Percentiles rank a stretch among this genome's conserved stretches.
These are phyloP conservation scores for Lordiphosa mommai DNA, from an alignment of 1,140 invertebrate genomes.

Conservation along the genomic window DNA sequence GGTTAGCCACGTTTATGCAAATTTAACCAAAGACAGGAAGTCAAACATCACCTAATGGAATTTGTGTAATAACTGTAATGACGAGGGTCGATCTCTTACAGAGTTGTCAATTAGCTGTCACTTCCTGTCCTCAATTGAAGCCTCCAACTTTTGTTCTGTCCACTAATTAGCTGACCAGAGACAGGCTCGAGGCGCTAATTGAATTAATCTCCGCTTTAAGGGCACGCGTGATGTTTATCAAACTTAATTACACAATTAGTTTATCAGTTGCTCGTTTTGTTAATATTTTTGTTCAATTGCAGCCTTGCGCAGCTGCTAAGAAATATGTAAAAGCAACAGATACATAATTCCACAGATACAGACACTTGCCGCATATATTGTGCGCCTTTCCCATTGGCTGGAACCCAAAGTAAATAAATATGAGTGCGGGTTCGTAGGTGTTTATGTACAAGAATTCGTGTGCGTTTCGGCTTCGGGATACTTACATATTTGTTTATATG, in stretches of 20 bases:
- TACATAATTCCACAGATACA: constrained; percentile 32
- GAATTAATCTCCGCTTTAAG: constrained; percentile 50
- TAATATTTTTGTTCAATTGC: constrained; percentile 7
- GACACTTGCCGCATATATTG: constrained; percentile 13
- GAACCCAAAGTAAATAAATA: constrained; percentile 1
- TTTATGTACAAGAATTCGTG: constrained; percentile 37
- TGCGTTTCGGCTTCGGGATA: constrained; percentile 4
- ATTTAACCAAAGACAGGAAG: constrained; percentile 13
- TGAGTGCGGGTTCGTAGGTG: constrained; percentile 33
- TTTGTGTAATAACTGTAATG: neutral
- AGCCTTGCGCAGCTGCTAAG: neutral
- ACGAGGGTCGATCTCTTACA: constrained; percentile 1
- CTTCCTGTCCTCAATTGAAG: constrained; percentile 26
- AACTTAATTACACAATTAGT: constrained; percentile 44
- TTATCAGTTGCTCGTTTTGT: constrained; percentile 17
- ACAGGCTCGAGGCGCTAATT: constrained; percentile 51
- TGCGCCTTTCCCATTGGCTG: constrained; percentile 46
- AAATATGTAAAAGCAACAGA: constrained; percentile 3
- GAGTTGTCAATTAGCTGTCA: constrained; percentile 44
- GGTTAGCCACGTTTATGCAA: constrained; percentile 47
- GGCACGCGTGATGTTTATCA: constrained; percentile 42
- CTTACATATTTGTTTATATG: neutral
- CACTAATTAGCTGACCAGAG: constrained; percentile 35
- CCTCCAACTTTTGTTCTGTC: neutral
- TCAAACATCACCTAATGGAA: constrained; percentile 26